A percentile compares a stretch with the other conserved stretches of the same genome.
Conservation (phyloP, 1,140 invertebrate genomes). For the Orius laevigatus region DNA sequence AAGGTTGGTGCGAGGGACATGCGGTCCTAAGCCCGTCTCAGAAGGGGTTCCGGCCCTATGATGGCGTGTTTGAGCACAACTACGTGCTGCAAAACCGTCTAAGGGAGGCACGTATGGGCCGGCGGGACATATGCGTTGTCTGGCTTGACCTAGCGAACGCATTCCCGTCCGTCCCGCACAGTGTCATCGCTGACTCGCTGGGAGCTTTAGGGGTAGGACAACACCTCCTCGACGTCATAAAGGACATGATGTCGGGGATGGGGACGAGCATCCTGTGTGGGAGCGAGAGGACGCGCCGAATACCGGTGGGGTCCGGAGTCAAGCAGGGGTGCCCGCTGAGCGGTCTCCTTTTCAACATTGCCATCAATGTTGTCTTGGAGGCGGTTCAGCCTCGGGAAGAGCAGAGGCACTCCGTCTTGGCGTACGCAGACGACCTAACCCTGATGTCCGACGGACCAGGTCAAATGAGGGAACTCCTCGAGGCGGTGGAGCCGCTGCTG, state of each 20-base stretch:
- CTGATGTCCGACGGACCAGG: not conserved
- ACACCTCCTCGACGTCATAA: slow-evolving; percentile 14
- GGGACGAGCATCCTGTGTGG: not conserved
- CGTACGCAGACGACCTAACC: not conserved
- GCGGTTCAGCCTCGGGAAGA: not conserved
- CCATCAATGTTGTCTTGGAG: slow-evolving; percentile 23
- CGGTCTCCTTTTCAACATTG: slow-evolving; percentile 28
- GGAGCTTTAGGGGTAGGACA: slow-evolving; percentile 8
- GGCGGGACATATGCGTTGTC: slow-evolving; percentile 20
- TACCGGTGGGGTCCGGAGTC: slow-evolving; percentile 24
- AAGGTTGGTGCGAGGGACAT: not conserved
- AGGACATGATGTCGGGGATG: slow-evolving; percentile 11
- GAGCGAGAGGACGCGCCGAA: slow-evolving; percentile 19
- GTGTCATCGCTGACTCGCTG: slow-evolving; percentile 18
- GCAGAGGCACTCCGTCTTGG: not conserved
- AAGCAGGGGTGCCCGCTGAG: slow-evolving; percentile 28
- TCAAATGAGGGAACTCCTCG: not conserved
- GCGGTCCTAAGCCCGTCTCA: slow-evolving; percentile 3
- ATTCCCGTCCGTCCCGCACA: slow-evolving; percentile 25
- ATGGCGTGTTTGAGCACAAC: slow-evolving; percentile 10
- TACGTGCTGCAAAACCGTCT: slow-evolving; percentile 13
- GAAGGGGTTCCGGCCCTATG: slow-evolving; percentile 15
- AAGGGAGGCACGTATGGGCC: slow-evolving; percentile 16
- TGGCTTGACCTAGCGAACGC: slow-evolving; percentile 25
- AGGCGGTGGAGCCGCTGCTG: not conserved